Evolutionary conservation across 1,140 invertebrate genomes (phyloP), one percentile per base, ranked within the genome.

Genomic region (Campoletis sonorensis): DNA sequence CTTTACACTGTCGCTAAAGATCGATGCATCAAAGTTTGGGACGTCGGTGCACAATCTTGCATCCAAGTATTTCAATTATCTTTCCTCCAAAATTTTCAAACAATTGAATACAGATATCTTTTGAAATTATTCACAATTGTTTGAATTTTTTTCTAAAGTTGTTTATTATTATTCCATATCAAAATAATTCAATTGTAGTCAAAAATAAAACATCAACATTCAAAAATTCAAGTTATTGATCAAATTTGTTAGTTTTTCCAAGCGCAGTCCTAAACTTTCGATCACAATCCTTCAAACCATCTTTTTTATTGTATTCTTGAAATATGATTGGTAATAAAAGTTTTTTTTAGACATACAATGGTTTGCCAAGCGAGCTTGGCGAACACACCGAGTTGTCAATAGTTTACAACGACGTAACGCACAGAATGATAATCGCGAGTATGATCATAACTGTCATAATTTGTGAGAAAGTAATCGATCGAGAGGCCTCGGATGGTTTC

Each of bases 21-120:
- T 82, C 94, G 94, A 85, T 94, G 93, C 81, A 93, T 96, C 73
- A 95, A 95, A 87, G 94, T 95, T 2, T 96, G 95, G 95, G 93
- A 95, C 85, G 89, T 95, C 5, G 89, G 90, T 15, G 88, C 92
- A 21, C 93, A 95, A 81, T 86, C 84, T 4, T 95, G 94, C 83
- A 88, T 95, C 26, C 94, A 94, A 90, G 94, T 94, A 70, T 16
- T 64, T 80, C 37, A 33, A 75, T 64, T 40, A 75, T 64, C 26
- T 68, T 23, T 72, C 2, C 40, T 45, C 40, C 40, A 3, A 45
- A 45, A 45, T 45, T 13, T 45, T 10, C 8, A 45, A 45, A 33
- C 30, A 7, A 33, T 33, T 61, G 72, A 33, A 16, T 76, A 78
- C 58, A 1, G 70, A 13, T 68, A 30, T 15, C 15, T 49, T 76